Conservation (phyloP, 2,113 vertebrate genomes). For the Hyperopisus bebe region DNA sequence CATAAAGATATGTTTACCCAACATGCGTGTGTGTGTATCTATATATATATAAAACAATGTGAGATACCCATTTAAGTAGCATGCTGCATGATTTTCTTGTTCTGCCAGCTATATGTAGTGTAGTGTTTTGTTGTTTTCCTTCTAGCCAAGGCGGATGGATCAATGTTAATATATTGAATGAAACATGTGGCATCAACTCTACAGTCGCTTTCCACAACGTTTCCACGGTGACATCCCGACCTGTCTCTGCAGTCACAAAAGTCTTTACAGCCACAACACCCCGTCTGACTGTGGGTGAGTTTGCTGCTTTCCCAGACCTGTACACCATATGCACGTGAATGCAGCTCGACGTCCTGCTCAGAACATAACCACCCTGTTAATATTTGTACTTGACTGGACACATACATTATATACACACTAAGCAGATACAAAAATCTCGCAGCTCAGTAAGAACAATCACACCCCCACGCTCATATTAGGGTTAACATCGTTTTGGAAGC, state of each 20-base stretch:
- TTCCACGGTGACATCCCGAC: neutral
- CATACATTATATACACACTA: neutral
- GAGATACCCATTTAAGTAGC: neutral
- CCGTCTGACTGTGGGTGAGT: neutral
- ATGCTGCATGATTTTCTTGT: neutral
- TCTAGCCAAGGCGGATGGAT: conserved; percentile 35
- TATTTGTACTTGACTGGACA: neutral
- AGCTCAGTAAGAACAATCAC: neutral
- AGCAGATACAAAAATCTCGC: neutral
- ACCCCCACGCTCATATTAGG: neutral
- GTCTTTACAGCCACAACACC: neutral
- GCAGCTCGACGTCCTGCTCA: neutral
- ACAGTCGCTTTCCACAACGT: neutral
- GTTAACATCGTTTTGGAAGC: neutral
- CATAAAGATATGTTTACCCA: too few relatives aligned
- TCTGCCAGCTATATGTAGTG: conserved; percentile 45
- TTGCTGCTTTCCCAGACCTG: neutral
- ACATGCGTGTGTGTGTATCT: neutral
- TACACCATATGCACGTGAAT: neutral
- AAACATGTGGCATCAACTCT: conserved; percentile 25
- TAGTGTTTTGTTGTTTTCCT: conserved; percentile 11
- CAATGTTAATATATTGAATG: conserved; percentile 29
- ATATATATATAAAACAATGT: neutral
- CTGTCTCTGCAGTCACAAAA: neutral
- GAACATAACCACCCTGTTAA: neutral